phyloP scores from a whole-genome alignment of 2,113 vertebrate genomes.

The Bothrops jararaca region DNA sequence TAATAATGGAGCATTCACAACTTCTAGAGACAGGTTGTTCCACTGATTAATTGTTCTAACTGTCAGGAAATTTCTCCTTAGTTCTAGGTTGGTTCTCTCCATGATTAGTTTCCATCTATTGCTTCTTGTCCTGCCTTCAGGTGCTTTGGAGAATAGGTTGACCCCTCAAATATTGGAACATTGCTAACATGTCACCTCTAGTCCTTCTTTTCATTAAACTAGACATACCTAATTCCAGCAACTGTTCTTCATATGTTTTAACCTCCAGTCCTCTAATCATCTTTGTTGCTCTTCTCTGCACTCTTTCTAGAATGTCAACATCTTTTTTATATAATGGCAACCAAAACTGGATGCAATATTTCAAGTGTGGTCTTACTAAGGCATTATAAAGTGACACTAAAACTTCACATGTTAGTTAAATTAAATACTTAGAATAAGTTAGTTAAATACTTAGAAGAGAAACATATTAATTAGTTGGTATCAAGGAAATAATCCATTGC shows the following conservation, averaged over 20 bases:
- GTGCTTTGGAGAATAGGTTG: not conserved
- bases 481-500: not conserved
- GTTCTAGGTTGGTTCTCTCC: not conserved
- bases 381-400: not conserved
- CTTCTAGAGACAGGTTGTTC: not conserved
- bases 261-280: not conserved
- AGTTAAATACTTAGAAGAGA: not conserved
- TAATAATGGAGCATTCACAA: not conserved
- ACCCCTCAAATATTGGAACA: not conserved
- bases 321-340: not conserved
- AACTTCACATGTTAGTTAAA: not conserved
- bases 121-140: not conserved
- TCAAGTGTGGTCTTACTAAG: not conserved
- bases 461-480: not conserved
- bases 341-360: not conserved
- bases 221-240: not conserved
- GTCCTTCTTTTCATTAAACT: not conserved
- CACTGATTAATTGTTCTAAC: not conserved
- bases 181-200: not conserved
- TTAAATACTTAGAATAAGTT: not conserved
- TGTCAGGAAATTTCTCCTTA: not conserved
- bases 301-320: not conserved
- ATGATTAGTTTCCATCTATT: not conserved
- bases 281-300: not conserved
- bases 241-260: not conserved